Base-by-base conservation (phyloP, 30 jellyfish, hydroid and myxozoan species). In the Nemopilema nomurai region DNA sequence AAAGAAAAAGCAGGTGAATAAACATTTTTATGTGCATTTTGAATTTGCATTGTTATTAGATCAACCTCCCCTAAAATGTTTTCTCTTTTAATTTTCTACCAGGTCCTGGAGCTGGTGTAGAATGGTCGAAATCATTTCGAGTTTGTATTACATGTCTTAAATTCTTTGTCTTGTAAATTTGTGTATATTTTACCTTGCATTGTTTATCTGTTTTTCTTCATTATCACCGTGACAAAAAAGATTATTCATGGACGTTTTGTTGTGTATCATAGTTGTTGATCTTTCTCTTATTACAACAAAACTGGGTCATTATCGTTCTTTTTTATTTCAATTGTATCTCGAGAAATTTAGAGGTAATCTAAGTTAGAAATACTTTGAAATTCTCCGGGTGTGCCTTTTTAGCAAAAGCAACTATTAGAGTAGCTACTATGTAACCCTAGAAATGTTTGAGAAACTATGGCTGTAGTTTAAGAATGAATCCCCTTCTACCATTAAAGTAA, bases 71-170 rank as follows among this genome's bases (percentile, higher is more conserved):
- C 18, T 29, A 70, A 16, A 29, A 18, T 0, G 28, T 16, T 27
- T 8, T 4, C 1, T 27, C 28, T 72, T 4, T 41, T 72, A n/a
- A 49, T 23, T 62, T 1, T 53, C 20, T 67, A 1, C 28, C 16
- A 80, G 89, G 89, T 80, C 27, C 65, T 80, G 89, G 89, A 80
- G 30, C 89, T 80, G 80, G 89, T 80, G 24, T 80, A 73, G 65
- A 16, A 51, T 67, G 23, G 31, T 67, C 23, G 30, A 7, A 63
- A 67, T n/a, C n/a, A 32, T 23, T 20, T 23, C 32, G 33, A 18
- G 17, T 19, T 23, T 67, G 20, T 23, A 17, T 28, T 67, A 28
- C 18, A 9, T 4, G 76, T 67, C 0, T 67, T 18, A 63, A 77
- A 22, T 24, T 28, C 22, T 63, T 26, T 41, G 57, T 77, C 62